Percentiles rank a stretch among this genome's conserved stretches.
phyloP scores from a whole-genome alignment of 2,797 vertebrate species.

The Lagorchestes hirsutus region DNA sequence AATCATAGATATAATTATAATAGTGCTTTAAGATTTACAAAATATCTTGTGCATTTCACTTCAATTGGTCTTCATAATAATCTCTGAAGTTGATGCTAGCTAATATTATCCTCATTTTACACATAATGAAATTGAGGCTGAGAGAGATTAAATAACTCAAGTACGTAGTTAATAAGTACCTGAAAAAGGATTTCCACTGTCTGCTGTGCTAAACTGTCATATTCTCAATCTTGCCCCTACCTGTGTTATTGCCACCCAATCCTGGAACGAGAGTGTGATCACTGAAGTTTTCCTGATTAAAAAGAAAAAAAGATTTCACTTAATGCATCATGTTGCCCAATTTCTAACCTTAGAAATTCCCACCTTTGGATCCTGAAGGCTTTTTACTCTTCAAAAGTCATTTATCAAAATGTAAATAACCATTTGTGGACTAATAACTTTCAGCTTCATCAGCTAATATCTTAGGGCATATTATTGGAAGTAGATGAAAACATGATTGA shows the following conservation, averaged over 20 bases:
- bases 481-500: neutral
- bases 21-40: neutral
- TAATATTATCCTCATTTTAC: neutral
- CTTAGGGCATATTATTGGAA: neutral
- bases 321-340: neutral
- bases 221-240: neutral
- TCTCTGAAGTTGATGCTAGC: neutral
- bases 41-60: neutral
- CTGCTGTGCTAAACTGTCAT: neutral
- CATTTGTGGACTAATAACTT: neutral
- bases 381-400: neutral
- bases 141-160: neutral
- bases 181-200: neutral
- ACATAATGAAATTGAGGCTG: neutral
- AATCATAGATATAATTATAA: neutral
- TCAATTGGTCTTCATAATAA: neutral
- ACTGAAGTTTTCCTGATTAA: neutral
- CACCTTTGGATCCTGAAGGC: neutral
- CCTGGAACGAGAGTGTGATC: neutral
- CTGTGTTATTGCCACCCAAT: neutral
- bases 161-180: neutral
- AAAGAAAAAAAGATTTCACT: neutral
- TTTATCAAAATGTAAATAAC: conserved; percentile 2
- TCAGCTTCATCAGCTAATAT: neutral
- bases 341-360: neutral